Percentiles rank a stretch among this genome's conserved stretches.
Conservation (phyloP, 2,113 vertebrate genomes). For the Tapirus terrestris region DNA sequence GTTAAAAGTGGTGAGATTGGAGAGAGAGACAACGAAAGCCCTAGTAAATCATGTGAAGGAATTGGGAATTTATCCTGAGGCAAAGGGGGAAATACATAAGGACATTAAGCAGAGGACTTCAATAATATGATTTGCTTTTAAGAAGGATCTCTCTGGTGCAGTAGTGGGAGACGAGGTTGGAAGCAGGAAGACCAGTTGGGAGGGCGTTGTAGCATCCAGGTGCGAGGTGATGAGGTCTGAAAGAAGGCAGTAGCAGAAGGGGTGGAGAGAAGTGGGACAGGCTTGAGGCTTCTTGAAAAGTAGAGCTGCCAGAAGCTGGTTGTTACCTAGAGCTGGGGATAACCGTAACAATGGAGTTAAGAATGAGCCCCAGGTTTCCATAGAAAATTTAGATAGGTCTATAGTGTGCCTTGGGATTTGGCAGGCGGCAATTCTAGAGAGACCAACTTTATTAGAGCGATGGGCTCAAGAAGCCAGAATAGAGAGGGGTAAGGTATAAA, state of each 20-base stretch:
- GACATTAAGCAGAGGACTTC: not conserved
- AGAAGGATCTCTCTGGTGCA: not conserved
- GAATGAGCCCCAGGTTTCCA: not conserved
- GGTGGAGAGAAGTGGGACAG: accelerated
- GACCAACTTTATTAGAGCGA: not conserved
- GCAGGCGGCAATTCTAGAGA: not conserved
- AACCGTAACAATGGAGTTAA: not conserved
- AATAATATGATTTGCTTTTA: not conserved
- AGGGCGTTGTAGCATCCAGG: accelerated
- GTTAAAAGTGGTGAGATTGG: not conserved
- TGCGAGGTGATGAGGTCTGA: not conserved
- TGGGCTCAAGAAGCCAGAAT: not conserved
- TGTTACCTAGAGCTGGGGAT: not conserved
- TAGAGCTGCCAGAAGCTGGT: not conserved
- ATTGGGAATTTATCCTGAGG: not conserved
- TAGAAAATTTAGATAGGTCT: not conserved
- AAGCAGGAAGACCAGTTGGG: not conserved
- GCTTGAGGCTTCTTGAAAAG: too few relatives aligned
- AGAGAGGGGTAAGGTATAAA: not conserved
- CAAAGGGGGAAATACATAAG: not conserved
- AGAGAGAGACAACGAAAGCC: not conserved
- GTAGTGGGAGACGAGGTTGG: not conserved
- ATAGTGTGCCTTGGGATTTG: not conserved
- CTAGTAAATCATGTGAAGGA: not conserved
- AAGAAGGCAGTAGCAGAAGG: not conserved